Base-by-base conservation (phyloP, 2,888 invertebrate species). In the Limnephilus auricula region DNA sequence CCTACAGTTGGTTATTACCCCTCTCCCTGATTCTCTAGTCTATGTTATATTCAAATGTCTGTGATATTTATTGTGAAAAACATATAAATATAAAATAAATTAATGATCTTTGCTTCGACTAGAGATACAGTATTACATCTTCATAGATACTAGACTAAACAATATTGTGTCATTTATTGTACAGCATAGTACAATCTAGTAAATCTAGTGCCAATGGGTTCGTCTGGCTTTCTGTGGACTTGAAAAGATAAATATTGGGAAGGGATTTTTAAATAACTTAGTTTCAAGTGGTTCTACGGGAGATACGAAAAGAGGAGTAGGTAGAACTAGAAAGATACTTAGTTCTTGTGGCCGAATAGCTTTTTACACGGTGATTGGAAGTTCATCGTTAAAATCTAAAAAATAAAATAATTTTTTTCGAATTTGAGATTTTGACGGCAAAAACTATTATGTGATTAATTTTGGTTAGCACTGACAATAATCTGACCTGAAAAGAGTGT, bases 181-280 rank as follows among this genome's bases (percentile, higher is more conserved):
- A 2, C 65, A 65, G 9, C 65, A 9, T n/a, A 65, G 65, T 65
- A 25, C 65, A 6, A 65, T 9, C 65, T 65, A 0, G 65, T 65
- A n/a, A 25, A 65, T 65, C 65, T 65, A 65, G 10, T 65, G n/a
- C 9, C 65, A 65, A 65, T n/a, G 25, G 9, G 2, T 25, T 65
- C 65, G 65, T 65, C 65, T 65, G 65, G 65, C 25, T 65, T 65
- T 65, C 65, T 65, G 65, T 25, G 65, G 65, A 25, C 65, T 65
- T 65, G 65, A 9, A n/a, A 65, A 65, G 65, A 65, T 65, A 65
- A 65, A 65, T 65, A 65, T 65, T 65, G 65, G 65, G 25, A n/a
- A 65, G 65, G 65, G 65, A 65, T 65, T 65, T 65, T 65, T 65
- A 65, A 65, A 65, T 65, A 65, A 65, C 65, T 65, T 65, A 65